phyloP scores from a whole-genome alignment of 2,888 invertebrate species.

The Julus scandinavius region DNA sequence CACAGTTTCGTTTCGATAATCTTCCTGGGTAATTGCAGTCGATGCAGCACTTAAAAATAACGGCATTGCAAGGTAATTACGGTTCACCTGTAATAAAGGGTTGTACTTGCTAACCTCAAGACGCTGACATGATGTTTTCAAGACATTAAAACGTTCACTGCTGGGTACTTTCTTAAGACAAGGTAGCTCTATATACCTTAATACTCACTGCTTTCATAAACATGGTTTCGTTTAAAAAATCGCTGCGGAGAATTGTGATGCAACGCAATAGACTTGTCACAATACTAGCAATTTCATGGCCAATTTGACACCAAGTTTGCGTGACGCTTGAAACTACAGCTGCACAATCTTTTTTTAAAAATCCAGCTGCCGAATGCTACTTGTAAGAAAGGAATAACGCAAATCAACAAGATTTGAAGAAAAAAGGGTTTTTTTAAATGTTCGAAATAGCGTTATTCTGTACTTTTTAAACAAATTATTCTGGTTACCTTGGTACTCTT shows the following conservation, averaged over 20 bases:
- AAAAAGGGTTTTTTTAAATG: no score
- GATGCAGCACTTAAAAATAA: slow-evolving; percentile 1
- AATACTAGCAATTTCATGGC: neutral
- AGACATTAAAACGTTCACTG: neutral
- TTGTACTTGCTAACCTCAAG: neutral
- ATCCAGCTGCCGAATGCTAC: no score
- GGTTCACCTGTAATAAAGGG: slow-evolving; percentile 4
- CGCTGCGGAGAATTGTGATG: neutral
- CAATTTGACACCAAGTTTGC: neutral
- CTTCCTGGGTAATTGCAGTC: neutral
- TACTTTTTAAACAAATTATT: no score
- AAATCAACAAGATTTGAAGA: no score
- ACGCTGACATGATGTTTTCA: neutral
- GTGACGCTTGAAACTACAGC: neutral
- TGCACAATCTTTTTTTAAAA: no score
- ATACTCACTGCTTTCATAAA: no score
- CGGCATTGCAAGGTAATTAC: neutral
- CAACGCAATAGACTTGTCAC: neutral
- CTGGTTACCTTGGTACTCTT: no score
- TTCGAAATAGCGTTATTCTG: no score
- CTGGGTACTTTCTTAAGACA: neutral
- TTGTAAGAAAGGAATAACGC: no score
- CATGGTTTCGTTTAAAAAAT: neutral
- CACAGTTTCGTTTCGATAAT: neutral
- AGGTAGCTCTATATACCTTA: no score